Percentiles rank a stretch among this genome's conserved stretches.
phyloP scores from a whole-genome alignment of 2,113 vertebrate genomes.

The Gorsachius goisagi region DNA sequence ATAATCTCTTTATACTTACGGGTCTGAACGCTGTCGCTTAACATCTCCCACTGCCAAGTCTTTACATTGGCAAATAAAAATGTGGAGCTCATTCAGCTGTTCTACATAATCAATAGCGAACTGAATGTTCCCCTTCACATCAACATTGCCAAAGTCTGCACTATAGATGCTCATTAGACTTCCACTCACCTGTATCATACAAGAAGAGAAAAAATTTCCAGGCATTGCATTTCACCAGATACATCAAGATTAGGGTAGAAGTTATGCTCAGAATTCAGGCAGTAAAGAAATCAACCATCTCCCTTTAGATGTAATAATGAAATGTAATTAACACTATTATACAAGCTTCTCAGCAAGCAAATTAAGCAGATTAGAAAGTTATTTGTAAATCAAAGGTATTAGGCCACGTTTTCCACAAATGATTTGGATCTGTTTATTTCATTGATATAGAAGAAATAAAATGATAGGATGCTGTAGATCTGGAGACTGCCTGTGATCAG shows the following conservation, averaged over 20 bases:
- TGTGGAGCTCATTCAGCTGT: slow-evolving; percentile 86
- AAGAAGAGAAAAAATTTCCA: neutral
- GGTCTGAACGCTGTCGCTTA: slow-evolving; percentile 89
- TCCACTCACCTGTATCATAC: slow-evolving; percentile 78
- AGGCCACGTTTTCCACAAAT: neutral
- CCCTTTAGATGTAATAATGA: neutral
- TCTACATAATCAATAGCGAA: slow-evolving; percentile 90
- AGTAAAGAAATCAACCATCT: neutral
- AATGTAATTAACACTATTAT: neutral
- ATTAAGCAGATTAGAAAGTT: neutral
- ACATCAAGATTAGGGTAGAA: neutral
- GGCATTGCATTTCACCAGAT: neutral
- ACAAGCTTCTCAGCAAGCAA: neutral
- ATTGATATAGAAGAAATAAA: neutral
- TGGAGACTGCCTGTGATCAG: neutral
- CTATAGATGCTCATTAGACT: slow-evolving; percentile 87
- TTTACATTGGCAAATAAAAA: slow-evolving; percentile 90
- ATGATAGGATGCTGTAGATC: neutral
- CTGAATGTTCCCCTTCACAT: slow-evolving; percentile 88
- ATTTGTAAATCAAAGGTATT: neutral
- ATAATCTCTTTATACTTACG: slow-evolving; percentile 78
- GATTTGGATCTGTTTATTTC: neutral
- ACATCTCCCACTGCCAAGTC: slow-evolving; percentile 85
- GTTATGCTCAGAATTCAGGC: neutral
- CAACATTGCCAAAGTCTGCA: slow-evolving; percentile 82